These are phyloP conservation scores for Drosophila fungiperda DNA, from an alignment of 2,888 invertebrate species.

Conservation along the genomic window DNA sequence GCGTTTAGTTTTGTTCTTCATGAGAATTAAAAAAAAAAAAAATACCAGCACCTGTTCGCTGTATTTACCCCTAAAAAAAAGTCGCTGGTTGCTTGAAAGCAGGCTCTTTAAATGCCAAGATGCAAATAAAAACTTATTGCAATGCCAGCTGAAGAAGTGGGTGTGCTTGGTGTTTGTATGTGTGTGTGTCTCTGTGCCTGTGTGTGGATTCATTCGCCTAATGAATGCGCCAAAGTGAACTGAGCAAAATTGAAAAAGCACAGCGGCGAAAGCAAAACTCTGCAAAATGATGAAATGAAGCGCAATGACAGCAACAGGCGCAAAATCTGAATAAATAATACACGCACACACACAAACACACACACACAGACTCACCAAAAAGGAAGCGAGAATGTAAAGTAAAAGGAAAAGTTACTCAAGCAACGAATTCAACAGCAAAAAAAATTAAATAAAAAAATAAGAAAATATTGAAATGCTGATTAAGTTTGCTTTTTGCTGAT, in stretches of 20 bases:
- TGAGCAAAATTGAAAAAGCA: slow-evolving; percentile 60
- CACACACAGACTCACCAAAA: neutral
- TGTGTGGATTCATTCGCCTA: slow-evolving; percentile 73
- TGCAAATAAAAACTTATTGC: slow-evolving; percentile 53
- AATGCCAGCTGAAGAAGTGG: slow-evolving; percentile 20
- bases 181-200: neutral
- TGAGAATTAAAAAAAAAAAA: slow-evolving; percentile 40
- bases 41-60: slow-evolving; percentile 37
- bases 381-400: slow-evolving; percentile 8
- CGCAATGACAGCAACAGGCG: slow-evolving; percentile 76
- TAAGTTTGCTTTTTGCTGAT: slow-evolving; percentile 73
- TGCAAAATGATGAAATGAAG: slow-evolving; percentile 50
- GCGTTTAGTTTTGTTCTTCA: slow-evolving; percentile 44
- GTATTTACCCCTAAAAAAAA: neutral
- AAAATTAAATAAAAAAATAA: neutral
- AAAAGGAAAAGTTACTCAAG: slow-evolving; percentile 40
- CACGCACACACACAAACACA: slow-evolving; percentile 5
- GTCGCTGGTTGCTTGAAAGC: slow-evolving; percentile 18
- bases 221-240: slow-evolving; percentile 74
- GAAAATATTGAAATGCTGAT: slow-evolving; percentile 79
- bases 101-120: slow-evolving; percentile 37
- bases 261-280: slow-evolving; percentile 21
- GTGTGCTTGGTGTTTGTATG: neutral
- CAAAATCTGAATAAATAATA: slow-evolving; percentile 79
- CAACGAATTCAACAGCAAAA: neutral